Conservation (phyloP, 2,113 vertebrate genomes). For the Paralichthys olivaceus region DNA sequence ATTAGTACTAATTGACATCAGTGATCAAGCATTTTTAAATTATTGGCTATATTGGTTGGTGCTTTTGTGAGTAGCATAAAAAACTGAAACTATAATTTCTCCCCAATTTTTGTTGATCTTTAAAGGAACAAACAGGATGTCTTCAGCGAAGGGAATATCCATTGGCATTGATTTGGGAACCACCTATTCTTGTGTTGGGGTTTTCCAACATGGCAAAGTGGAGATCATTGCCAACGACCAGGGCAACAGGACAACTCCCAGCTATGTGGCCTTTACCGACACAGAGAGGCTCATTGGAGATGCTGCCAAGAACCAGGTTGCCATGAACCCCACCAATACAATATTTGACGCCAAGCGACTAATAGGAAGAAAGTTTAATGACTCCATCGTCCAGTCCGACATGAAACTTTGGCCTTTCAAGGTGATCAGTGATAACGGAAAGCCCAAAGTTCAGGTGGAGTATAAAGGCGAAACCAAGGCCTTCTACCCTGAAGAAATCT, state of each 20-base stretch:
- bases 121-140: conserved; percentile 59
- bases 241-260: conserved; percentile 92
- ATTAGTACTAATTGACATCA: background rate
- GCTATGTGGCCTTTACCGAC: conserved; percentile 92
- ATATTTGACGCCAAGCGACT: conserved; percentile 81
- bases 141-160: conserved; percentile 74
- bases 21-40: background rate
- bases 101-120: conserved; percentile 18
- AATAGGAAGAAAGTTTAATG: conserved; percentile 78
- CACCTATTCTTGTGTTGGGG: conserved; percentile 93
- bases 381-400: conserved; percentile 74
- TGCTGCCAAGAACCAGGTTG: conserved; percentile 84
- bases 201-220: conserved; percentile 94
- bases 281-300: conserved; percentile 91
- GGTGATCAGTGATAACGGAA: conserved; percentile 74
- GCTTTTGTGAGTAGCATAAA: background rate
- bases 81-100: background rate
- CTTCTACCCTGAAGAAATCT: conserved; percentile 82
- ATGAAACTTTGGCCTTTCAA: conserved; percentile 84
- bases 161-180: conserved; percentile 94
- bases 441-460: conserved; percentile 82
- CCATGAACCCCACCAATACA: conserved; percentile 88
- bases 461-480: conserved; percentile 80
- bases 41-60: background rate
- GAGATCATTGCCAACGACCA: conserved; percentile 95